phyloP scores from a whole-genome alignment of 2,888 invertebrate species.

The Aplocera efformata region DNA sequence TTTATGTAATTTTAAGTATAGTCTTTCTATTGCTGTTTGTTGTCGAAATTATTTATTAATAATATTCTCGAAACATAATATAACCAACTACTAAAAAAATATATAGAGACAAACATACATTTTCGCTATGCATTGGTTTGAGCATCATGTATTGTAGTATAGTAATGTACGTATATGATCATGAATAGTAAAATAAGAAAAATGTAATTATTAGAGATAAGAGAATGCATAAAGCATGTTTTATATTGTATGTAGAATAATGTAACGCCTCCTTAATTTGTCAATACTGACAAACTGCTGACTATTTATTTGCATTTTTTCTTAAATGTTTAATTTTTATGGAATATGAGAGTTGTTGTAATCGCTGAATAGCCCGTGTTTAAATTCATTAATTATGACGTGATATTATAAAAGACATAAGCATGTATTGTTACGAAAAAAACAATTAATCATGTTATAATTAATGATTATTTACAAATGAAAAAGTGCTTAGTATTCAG shows the following conservation, averaged over 20 bases:
- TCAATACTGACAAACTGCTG: slow-evolving; percentile 62
- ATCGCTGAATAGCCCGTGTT: slow-evolving; percentile 52
- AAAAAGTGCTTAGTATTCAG: slow-evolving; percentile 53
- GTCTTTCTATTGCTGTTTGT: slow-evolving; percentile 4
- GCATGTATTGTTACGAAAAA: slow-evolving; percentile 12
- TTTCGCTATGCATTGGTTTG: slow-evolving; percentile 43
- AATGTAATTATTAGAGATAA: slow-evolving; percentile 73
- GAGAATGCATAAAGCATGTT: slow-evolving; percentile 73
- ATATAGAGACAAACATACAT: slow-evolving; percentile 9
- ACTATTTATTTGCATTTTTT: slow-evolving; percentile 79
- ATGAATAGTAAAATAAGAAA: slow-evolving; percentile 58
- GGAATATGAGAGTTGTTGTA: slow-evolving; percentile 60
- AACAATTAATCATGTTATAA: slow-evolving; percentile 41
- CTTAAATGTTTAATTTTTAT: slow-evolving; percentile 73
- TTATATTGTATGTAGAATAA: slow-evolving; percentile 74
- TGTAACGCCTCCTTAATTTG: slow-evolving; percentile 70
- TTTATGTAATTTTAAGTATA: slow-evolving; percentile 9
- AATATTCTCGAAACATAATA: slow-evolving; percentile 18
- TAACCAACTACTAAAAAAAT: slow-evolving; percentile 28
- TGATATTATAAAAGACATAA: slow-evolving; percentile 23
- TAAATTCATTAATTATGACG: slow-evolving; percentile 37
- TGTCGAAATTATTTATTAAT: slow-evolving; percentile 14
- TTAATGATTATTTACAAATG: slow-evolving; percentile 37
- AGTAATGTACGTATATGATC: slow-evolving; percentile 62
- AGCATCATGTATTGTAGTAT: slow-evolving; percentile 57